These are phyloP conservation scores for Ciconia nigra DNA, from an alignment of 2,797 vertebrate genomes.

Conservation along the genomic window DNA sequence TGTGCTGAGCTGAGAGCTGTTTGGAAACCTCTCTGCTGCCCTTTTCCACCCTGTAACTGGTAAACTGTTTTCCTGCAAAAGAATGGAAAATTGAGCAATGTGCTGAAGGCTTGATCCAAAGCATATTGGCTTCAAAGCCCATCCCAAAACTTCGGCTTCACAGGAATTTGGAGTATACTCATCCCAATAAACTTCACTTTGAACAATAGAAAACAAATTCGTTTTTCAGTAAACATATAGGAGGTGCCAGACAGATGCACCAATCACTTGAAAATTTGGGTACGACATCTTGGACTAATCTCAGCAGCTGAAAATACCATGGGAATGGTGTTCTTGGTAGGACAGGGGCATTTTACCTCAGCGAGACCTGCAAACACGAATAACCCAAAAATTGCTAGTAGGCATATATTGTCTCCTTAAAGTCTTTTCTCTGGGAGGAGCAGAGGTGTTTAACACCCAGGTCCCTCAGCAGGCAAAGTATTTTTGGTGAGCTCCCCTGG, in stretches of 20 bases:
- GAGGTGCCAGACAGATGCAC: background rate
- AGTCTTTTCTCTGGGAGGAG: background rate
- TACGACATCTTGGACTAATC: background rate
- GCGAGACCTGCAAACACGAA: background rate
- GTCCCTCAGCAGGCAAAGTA: background rate
- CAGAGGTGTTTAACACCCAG: background rate
- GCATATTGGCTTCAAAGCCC: constrained; percentile 31
- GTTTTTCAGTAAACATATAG: background rate
- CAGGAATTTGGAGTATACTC: background rate
- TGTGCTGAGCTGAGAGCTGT: background rate
- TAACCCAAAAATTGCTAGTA: background rate
- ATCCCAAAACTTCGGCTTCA: background rate
- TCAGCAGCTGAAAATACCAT: background rate
- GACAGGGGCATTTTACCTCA: background rate
- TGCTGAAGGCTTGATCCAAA: constrained; percentile 47
- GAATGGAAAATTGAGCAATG: constrained; percentile 66
- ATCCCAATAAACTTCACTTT: background rate
- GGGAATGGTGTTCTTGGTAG: background rate
- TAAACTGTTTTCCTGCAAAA: constrained; percentile 42
- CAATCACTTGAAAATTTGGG: background rate
- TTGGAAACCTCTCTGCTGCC: constrained; percentile 11
- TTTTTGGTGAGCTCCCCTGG: background rate
- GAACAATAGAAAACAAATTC: background rate
- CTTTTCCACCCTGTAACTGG: constrained; percentile 30
- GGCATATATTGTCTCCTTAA: background rate